Percentiles rank a stretch among this genome's conserved stretches.
Evolutionary conservation across 2,888 invertebrate genomes (phyloP).

Genomic region (Caenorhabditis panamensis): DNA sequence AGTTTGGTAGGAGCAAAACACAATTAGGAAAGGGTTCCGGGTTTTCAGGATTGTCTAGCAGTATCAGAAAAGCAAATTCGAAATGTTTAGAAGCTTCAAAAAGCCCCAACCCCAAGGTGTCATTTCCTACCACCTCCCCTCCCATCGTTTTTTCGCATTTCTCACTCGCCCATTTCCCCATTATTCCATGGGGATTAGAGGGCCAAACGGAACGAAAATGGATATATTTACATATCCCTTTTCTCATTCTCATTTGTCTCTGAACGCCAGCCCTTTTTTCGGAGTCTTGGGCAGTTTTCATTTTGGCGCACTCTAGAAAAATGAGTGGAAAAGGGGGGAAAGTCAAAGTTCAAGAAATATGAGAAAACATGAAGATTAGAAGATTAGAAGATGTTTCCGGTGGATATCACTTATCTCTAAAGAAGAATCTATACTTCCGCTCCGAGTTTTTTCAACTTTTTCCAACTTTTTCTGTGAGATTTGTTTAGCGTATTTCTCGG

Average conservation of each 20-base stretch:
- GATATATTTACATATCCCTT: neutral
- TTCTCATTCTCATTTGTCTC: neutral
- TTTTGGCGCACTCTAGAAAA: neutral
- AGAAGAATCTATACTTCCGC: neutral
- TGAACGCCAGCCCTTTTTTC: too few species aligned
- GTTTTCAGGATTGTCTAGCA: too few species aligned
- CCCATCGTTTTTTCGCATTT: neutral
- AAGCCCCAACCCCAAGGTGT: too few species aligned
- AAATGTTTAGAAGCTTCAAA: too few species aligned
- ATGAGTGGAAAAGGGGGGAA: neutral
- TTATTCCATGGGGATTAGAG: neutral
- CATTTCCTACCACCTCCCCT: neutral
- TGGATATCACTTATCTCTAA: conserved; percentile 3
- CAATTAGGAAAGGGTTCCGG: too few species aligned
- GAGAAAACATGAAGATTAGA: neutral
- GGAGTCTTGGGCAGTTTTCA: neutral
- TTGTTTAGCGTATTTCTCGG: too few species aligned
- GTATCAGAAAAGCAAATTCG: too few species aligned
- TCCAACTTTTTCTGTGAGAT: too few species aligned
- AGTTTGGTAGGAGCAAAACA: too few species aligned
- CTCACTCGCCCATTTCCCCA: too few species aligned
- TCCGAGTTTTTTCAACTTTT: too few species aligned
- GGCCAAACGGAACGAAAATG: neutral
- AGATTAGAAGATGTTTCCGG: neutral
- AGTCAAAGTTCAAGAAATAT: neutral